Conservation (phyloP, 2,113 vertebrate species). For the Oryzias melastigma region DNA sequence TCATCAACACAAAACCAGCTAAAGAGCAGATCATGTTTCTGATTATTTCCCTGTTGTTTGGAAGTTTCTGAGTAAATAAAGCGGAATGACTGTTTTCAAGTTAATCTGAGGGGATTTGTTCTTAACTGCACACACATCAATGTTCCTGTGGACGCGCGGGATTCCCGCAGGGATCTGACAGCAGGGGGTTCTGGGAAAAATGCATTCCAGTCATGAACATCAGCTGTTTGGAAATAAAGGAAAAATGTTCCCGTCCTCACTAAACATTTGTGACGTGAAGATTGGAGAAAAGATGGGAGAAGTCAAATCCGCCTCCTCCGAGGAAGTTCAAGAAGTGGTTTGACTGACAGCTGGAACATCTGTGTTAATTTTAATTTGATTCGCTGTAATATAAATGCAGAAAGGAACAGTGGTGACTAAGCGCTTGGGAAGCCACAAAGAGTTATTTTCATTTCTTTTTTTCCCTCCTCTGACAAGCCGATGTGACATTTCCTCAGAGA, state of each 20-base stretch:
- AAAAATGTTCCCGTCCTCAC: neutral
- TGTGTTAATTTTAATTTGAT: neutral
- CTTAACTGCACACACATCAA: too few relatives aligned
- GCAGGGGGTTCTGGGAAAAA: conserved; percentile 45
- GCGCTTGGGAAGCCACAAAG: neutral
- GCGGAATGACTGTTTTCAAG: too few relatives aligned
- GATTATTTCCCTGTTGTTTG: neutral
- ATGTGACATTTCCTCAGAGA: conserved; percentile 31
- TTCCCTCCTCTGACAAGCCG: conserved; percentile 21
- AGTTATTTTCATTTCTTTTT: conserved; percentile 4
- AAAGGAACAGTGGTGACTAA: conserved; percentile 13
- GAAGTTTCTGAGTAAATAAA: conserved; percentile 3
- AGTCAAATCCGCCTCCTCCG: too few relatives aligned
- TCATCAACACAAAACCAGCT: neutral
- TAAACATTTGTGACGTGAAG: neutral
- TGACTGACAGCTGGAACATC: conserved; percentile 23
- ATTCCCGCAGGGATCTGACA: neutral
- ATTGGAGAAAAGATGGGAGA: too few relatives aligned
- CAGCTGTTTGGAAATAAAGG: neutral
- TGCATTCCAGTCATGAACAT: conserved; percentile 48
- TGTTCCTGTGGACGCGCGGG: too few relatives aligned
- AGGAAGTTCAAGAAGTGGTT: neutral
- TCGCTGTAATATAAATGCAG: conserved; percentile 15
- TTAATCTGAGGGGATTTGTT: too few relatives aligned
- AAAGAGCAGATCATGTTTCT: neutral